Percentiles rank a stretch among this genome's conserved stretches.
These are phyloP conservation scores for Torymus auratus DNA, from an alignment of 2,888 invertebrate genomes.

Conservation along the genomic window DNA sequence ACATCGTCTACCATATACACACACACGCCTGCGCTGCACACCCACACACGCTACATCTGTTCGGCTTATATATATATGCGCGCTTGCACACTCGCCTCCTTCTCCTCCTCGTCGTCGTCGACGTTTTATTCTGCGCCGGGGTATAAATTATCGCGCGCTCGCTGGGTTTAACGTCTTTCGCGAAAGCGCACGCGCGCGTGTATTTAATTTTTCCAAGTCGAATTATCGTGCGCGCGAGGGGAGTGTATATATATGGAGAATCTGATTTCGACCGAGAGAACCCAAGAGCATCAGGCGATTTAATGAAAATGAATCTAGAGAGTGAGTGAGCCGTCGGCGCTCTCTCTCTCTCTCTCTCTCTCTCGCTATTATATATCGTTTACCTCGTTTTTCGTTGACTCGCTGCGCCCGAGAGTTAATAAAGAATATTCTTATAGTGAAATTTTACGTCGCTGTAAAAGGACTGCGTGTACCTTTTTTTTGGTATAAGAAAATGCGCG, in stretches of 20 bases:
- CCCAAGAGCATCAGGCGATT: too few species aligned
- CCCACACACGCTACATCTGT: slow-evolving; percentile 49
- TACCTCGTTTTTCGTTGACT: too few species aligned
- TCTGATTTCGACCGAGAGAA: slow-evolving; percentile 19
- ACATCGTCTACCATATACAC: slow-evolving; percentile 73
- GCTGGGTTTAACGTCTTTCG: slow-evolving; percentile 49
- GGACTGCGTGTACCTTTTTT: too few species aligned
- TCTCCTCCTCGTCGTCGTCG: neutral
- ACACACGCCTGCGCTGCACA: slow-evolving; percentile 59
- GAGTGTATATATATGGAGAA: neutral
- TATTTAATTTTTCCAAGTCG: slow-evolving; percentile 24
- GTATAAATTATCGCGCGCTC: slow-evolving; percentile 55
- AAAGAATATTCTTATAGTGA: too few species aligned
- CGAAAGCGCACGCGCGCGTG: slow-evolving; percentile 28
- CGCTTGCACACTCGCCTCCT: slow-evolving; percentile 28
- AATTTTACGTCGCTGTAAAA: too few species aligned
- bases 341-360: too few species aligned
- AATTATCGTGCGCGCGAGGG: neutral
- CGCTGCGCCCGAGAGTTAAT: too few species aligned
- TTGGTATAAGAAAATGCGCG: too few species aligned
- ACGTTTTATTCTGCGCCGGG: slow-evolving; percentile 46
- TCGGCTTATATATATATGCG: slow-evolving; percentile 22
- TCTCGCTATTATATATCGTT: too few species aligned
- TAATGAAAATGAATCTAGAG: too few species aligned
- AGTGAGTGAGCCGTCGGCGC: neutral